Conservation (phyloP, 2,797 vertebrate species). For the Chelon labrosus region DNA sequence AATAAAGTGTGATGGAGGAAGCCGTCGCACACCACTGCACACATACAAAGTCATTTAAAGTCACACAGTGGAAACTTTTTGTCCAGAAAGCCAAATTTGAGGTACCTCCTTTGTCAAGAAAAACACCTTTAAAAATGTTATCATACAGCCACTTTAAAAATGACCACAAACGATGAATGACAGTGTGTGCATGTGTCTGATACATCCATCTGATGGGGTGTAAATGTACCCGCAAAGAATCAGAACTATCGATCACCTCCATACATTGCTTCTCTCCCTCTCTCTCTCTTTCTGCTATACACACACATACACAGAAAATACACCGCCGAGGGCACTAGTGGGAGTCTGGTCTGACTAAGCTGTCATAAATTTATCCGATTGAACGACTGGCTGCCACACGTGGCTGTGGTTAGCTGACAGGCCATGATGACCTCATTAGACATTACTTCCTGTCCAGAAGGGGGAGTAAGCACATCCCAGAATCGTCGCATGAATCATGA, state of each 20-base stretch:
- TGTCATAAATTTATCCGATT: constrained; percentile 54
- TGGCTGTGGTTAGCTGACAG: constrained; percentile 57
- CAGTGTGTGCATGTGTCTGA: not conserved
- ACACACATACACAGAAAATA: not conserved
- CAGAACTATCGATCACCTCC: not conserved
- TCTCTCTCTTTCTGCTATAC: not conserved
- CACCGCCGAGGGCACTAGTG: constrained; percentile 14
- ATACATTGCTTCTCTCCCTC: not conserved
- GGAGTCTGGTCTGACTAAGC: constrained; percentile 42
- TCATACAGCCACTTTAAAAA: not conserved
- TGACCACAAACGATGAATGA: not conserved
- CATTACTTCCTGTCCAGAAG: constrained; percentile 30
- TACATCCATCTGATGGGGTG: not conserved
- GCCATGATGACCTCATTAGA: constrained; percentile 51
- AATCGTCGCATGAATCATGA: constrained; percentile 14
- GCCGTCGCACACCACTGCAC: not conserved
- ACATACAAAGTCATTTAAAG: not conserved
- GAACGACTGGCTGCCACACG: constrained; percentile 54
- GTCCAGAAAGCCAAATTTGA: not conserved
- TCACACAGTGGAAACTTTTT: not conserved
- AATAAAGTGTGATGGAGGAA: not conserved
- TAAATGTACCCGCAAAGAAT: not conserved
- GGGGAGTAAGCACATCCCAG: not conserved
- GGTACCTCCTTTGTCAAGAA: not conserved
- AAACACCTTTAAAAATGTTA: not conserved